phyloP scores from a whole-genome alignment of 2,113 vertebrate genomes.

The Tetrax tetrax region DNA sequence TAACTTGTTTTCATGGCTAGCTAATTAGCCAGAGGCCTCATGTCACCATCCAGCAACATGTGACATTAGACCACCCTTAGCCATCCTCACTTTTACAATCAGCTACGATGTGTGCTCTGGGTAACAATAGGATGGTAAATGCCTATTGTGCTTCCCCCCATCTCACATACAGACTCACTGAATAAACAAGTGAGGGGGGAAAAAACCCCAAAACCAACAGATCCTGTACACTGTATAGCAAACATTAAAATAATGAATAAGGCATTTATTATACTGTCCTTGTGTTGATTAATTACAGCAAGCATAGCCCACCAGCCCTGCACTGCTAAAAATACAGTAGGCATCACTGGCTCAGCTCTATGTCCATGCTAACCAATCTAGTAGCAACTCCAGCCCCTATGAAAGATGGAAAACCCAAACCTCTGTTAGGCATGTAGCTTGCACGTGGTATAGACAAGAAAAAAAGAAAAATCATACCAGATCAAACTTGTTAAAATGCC shows the following conservation, averaged over 20 bases:
- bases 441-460: neutral
- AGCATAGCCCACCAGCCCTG: neutral
- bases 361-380: fast-evolving
- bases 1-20: neutral
- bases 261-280: neutral
- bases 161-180: neutral
- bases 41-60: neutral
- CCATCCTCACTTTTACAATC: neutral
- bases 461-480: neutral
- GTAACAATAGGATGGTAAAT: neutral
- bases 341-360: neutral
- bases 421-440: neutral
- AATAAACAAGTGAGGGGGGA: neutral
- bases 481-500: neutral
- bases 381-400: neutral
- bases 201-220: neutral
- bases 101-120: neutral
- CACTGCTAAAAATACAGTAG: neutral
- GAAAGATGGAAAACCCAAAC: neutral
- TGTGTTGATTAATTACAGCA: neutral
- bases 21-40: neutral
- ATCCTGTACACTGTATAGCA: neutral
- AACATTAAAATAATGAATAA: conserved; percentile 1
- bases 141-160: neutral
- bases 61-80: neutral